Percentiles rank a stretch among this genome's conserved stretches.
phyloP scores from a whole-genome alignment of 2,113 vertebrate genomes.

The Junco hyemalis region DNA sequence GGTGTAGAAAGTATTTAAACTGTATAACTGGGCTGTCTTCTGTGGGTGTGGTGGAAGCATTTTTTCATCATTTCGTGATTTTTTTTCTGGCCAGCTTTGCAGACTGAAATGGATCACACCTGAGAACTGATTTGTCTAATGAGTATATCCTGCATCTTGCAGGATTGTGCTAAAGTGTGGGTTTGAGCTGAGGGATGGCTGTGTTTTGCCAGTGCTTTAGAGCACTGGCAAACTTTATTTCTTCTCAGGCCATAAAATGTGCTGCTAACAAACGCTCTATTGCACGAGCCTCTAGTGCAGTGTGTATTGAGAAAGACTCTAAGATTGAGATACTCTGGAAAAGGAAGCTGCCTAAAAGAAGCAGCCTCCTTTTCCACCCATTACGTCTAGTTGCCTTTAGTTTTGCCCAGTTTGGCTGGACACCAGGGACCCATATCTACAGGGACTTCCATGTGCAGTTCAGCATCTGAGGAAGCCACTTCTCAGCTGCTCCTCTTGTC shows the following conservation, averaged over 20 bases:
- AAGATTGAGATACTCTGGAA: not conserved
- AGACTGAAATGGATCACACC: not conserved
- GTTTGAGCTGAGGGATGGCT: not conserved
- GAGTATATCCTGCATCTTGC: not conserved
- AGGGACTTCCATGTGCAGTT: not conserved
- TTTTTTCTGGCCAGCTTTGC: not conserved
- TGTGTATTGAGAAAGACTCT: not conserved
- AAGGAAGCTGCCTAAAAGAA: not conserved
- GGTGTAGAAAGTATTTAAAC: not conserved
- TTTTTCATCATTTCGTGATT: not conserved
- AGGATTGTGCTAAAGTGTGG: rapidly evolving
- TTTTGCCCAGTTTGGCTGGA: not conserved
- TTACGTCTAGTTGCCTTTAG: not conserved
- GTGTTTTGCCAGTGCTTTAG: not conserved
- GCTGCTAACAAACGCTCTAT: not conserved
- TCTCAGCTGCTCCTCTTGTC: not conserved
- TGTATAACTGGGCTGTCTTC: not conserved
- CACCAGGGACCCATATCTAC: not conserved
- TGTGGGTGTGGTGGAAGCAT: not conserved
- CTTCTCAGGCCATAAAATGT: not conserved
- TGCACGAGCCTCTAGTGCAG: not conserved
- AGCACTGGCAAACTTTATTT: not conserved
- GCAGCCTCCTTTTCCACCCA: too few relatives aligned
- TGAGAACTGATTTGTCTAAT: not conserved
- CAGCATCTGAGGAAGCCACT: not conserved